Evolutionary conservation across 2,888 invertebrate genomes (phyloP), one percentile per base, ranked within the genome.

Genomic region (Polymixis lichenea): DNA sequence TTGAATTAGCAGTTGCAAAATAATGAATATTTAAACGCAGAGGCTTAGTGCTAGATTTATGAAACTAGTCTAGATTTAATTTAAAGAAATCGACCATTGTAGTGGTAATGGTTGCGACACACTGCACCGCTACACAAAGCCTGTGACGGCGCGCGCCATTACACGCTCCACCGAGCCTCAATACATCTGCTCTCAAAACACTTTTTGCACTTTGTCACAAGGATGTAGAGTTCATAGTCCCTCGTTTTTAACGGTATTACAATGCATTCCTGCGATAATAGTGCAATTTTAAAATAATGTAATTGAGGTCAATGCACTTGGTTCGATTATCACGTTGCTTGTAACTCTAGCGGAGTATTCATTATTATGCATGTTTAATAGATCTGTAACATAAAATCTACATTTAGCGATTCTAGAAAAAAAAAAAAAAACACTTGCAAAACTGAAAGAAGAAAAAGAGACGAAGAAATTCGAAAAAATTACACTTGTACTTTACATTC

Each of bases 141-240:
- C 77, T 77, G 83, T 84, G 89, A 88, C 86, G 85, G 77, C 85
- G 89, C 82, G 82, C 69, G 72, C 74, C 84, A 91, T 93, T 92
- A 90, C 92, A 93, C 91, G 93, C 88, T 88, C 87, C 89, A 88
- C 68, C 82, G 77, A 74, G 62, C 58, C 72, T 66, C 77, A 86
- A 86, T 85, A 79, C 71, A 79, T 81, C 55, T 79, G 72, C 66
- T 68, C 70, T 65, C 38, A 62, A 79, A 73, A 68, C 60, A 72
- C 84, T 87, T 87, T 85, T 82, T 88, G 73, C 66, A 78, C 76
- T 67, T 75, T 86, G 84, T 73, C 5, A 60, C 86, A 88, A 91
- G 89, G 90, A 65, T 86, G 67, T 72, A 87, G 80, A 90, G 89
- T 87, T 90, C 87, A 89, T 76, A 89, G 86, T 89, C 82, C 86